Base-by-base conservation (phyloP, 2,113 vertebrate species). In the Chaenogobius annularis region DNA sequence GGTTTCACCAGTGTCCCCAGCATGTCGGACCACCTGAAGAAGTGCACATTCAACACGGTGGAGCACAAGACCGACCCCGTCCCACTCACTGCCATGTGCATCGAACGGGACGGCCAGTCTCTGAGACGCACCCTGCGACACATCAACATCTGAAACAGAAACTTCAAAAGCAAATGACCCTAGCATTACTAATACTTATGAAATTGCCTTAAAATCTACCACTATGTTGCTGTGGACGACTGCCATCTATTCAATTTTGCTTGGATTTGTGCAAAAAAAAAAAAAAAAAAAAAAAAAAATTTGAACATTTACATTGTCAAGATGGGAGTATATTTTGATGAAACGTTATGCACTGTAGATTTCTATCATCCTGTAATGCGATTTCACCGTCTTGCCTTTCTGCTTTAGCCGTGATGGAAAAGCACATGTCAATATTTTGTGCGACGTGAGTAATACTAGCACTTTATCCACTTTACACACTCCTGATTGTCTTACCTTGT, bases 21-120 rank as follows among this genome's bases (percentile, higher is more conserved):
- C 94, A 98, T 99, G 97, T 97, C 97, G 14, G 94, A 98, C 88
- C 98, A 99, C 83, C 90, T 99, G 84, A 97, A 96, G 91, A 95
- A 93, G 80, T 99, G 98, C 80, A 95, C 89, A 79, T 98, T 94
- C 88, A 98, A 99, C 72, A 78, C 93, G 2, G 92, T 96, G 68
- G 96, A 97, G 88, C 95, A 93, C 23, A 94, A 94, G 69, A 95
- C 95, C 14, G 96, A 98, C 83, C 97, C 97, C 0, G 88, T 99
- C 3, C 96, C 98, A 0, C 89, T 99, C 82, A 96, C 98, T 0
- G 98, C 96, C 78, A 98, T 99, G 97, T 98, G 96, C 72, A 95
- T 95, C 1, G 95, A 95, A 0, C 90, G 95, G 69, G 96, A 95
- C 70, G 95, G 97, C 80, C 95, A 95, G 1, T 96, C 95, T 0